Base-by-base conservation (phyloP, 2,888 invertebrate species). In the Hydrotaea diabolus region DNA sequence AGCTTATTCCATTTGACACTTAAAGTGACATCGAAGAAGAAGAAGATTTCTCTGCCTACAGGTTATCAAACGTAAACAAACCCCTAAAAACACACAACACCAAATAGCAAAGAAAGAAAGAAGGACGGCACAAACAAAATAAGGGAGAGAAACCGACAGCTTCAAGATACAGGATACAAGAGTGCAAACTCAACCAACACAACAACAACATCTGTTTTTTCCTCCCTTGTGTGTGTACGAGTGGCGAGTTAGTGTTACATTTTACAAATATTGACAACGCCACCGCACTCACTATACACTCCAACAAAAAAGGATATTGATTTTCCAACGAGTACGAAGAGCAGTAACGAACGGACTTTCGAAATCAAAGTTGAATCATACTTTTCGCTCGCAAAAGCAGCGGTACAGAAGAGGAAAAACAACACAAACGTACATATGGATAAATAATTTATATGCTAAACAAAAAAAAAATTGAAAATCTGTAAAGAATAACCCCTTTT, bases 271-370 rank as follows among this genome's bases (percentile, higher is more conserved):
- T 43, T 69, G 21, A 74, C n/a, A 69, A 64, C 73, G 73, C 53
- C 69, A 43, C 15, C 36, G 8, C 23, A 69, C 21, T n/a, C n/a
- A n/a, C n/a, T n/a, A n/a, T n/a, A 69, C 13, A 69, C 43, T 11
- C 21, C 43, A 69, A 23, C 23, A 46, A 21, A 69, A 77, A 85
- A 82, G 82, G 82, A 82, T 85, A 85, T 85, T 77, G 85, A 85
- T 85, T 85, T 85, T 85, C 80, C 82, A 85, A 79, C 73, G 39
- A 80, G 76, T 69, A 82, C 85, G 82, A 82, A 59, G 64, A 75
- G 72, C 77, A 80, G 69, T 66, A 62, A 62, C 75, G 85, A 85
- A 74, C 53, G 57, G 46, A 69, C 49, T n/a, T 66, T 66, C 9
- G 64, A 36, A 76, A 39, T 71, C 69, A 82, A 62, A 78, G 78